Evolutionary conservation across 2,888 invertebrate species (phyloP), one percentile per base, ranked within the genome.

Genomic region (Augiades crinisus): DNA sequence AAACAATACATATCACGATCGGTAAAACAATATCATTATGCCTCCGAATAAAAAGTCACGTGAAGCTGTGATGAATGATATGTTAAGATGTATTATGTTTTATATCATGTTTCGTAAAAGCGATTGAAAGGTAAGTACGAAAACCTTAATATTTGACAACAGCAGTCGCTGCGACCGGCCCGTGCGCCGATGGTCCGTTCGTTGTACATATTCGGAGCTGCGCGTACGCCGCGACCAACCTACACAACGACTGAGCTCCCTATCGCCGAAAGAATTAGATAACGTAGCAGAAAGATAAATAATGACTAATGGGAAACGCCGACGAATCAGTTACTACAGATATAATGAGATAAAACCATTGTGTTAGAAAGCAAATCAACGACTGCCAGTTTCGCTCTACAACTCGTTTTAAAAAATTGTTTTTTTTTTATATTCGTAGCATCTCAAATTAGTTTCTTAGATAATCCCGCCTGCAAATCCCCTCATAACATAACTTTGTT

Each of bases 231-330:
- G 60, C 58, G 52, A 67, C 70, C 63, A 61, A 64, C 57, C 63
- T 56, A 62, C 65, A 38, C 43, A 51, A 27, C 52, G 40, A 62
- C 60, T 60, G 51, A 55, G 52, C 57, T 46, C 57, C 55, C 59
- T 75, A 73, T 71, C 71, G 59, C 58, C 58, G 47, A 63, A 74
- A 66, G 67, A 69, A 65, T 68, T 64, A 72, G 75, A 78, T 80
- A 81, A 76, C 61, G 49, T 56, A 60, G 56, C 59, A 59, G 52
- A 64, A 70, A 73, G 83, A 83, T 83, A 84, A 78, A 65, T 69
- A 54, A 72, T 81, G 78, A 81, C 74, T 79, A 78, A 81, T 64
- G 63, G 63, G 67, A 68, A 68, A 68, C 63, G 45, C 57, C 64
- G 51, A 59, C 62, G 60, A 67, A 65, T 60, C 59, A 60, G 56